Evolutionary conservation across 2,888 invertebrate species (phyloP).

Genomic region (Sturmia bella): DNA sequence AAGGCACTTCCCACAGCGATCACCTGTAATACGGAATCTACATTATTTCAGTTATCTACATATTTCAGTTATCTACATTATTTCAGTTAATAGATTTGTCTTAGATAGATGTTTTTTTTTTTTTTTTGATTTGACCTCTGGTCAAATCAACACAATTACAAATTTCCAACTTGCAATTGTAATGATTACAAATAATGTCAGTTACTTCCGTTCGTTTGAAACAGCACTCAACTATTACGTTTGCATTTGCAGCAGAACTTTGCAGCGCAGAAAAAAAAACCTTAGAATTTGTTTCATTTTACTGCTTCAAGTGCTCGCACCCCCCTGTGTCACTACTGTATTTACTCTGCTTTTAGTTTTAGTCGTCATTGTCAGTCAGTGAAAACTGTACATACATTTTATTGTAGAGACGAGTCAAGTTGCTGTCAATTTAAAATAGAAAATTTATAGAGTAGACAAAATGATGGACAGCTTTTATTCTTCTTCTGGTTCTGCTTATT

Average conservation of each 20-base stretch:
- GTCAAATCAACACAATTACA: constrained; percentile 7
- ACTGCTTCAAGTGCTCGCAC: constrained; percentile 12
- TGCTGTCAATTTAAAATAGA: constrained; percentile 81
- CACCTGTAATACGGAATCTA: too few relatives aligned
- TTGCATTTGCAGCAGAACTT: constrained; percentile 31
- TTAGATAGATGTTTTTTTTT: too few relatives aligned
- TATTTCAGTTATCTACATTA: too few relatives aligned
- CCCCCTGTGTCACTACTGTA: constrained; percentile 8
- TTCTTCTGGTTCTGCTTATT: constrained; percentile 68
- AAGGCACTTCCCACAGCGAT: too few relatives aligned
- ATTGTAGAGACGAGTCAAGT: constrained; percentile 76
- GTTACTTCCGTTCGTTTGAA: constrained; percentile 49
- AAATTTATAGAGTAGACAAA: constrained; percentile 80
- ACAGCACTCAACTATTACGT: constrained; percentile 32
- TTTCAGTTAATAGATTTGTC: too few relatives aligned
- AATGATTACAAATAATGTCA: constrained; percentile 63
- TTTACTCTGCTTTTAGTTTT: constrained; percentile 41
- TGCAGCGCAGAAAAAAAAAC: constrained; percentile 23
- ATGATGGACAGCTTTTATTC: constrained; percentile 80
- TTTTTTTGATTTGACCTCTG: not conserved
- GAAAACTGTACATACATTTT: constrained; percentile 62
- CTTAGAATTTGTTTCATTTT: constrained; percentile 9
- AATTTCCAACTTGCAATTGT: constrained; percentile 56
- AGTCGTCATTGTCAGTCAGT: constrained; percentile 67
- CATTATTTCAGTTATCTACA: too few relatives aligned